Conservation (phyloP, 1,140 invertebrate genomes). For the Lepidotrigona ventralis region DNA sequence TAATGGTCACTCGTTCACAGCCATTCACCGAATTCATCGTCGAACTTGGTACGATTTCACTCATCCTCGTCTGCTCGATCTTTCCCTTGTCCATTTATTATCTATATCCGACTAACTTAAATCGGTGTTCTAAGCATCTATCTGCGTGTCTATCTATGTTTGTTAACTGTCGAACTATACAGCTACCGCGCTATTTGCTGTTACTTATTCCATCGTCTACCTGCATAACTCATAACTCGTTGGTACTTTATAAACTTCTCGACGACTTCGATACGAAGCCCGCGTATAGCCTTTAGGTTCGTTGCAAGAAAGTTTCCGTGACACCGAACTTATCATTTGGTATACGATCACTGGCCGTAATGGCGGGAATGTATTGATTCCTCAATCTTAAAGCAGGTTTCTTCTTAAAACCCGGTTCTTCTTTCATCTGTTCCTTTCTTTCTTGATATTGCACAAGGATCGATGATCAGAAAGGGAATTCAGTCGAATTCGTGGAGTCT, state of each 20-base stretch:
- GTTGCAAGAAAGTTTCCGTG: neutral
- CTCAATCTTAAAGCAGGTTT: neutral
- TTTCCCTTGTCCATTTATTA: neutral
- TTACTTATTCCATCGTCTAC: neutral
- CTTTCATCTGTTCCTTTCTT: neutral
- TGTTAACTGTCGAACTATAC: constrained; percentile 20
- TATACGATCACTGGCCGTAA: constrained; percentile 11
- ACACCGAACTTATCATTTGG: neutral
- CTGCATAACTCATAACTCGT: neutral
- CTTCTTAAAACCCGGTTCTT: neutral
- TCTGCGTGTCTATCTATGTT: constrained; percentile 15
- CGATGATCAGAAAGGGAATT: neutral
- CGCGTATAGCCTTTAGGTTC: neutral
- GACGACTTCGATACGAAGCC: neutral
- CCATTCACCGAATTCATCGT: neutral
- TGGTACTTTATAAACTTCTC: neutral
- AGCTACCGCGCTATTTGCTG: neutral
- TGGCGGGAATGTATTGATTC: neutral
- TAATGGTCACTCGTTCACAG: constrained; percentile 15
- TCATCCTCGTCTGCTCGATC: neutral
- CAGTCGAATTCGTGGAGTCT: neutral
- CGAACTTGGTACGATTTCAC: neutral
- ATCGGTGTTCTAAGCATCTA: constrained; percentile 4
- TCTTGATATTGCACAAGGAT: neutral
- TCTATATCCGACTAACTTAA: neutral